Evolutionary conservation across 2,888 invertebrate species (phyloP), one percentile per base, ranked within the genome.

Genomic region (Tenthredo scrophulariae): DNA sequence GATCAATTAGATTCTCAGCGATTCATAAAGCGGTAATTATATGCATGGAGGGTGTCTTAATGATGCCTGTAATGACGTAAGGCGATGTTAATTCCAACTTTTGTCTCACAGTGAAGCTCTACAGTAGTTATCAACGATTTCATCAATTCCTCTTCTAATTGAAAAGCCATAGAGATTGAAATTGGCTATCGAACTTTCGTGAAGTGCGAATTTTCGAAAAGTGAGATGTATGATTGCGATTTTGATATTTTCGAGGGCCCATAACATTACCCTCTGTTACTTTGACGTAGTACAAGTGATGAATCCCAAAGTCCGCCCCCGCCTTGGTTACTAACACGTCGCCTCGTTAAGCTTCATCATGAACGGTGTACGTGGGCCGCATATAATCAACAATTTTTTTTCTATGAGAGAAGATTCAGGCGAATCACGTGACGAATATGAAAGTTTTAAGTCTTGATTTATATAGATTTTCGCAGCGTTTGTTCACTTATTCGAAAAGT

Each of bases 331-430:
- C 62, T 13, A 80, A 80, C 80, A 62, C 80, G 58, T 80, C 62
- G 58, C 37, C 80, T 80, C 80, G 80, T 80, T 80, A 80, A 80
- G 80, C 58, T 80, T 80, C 80, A 40, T 80, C 80, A 62, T 80
- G 62, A 80, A 62, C 80, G 80, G 62, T n/a, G 80, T 80, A 80
- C 80, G 80, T 62, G 80, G 40, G 50, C 37, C 40, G 80, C 80
- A 80, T 80, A 62, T 80, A 37, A 80, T 62, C 80, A 37, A 80
- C 37, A 50, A 37, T 58, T 79, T 62, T 58, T 80, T 77, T 58
- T 80, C 80, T 40, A 80, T 80, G 62, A 62, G 18, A 18, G 22
- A 80, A 80, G 80, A 80, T 62, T 80, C 9, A 62, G 40, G 62
- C 58, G 80, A 80, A 58, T 80, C 40, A 37, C 58, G 77, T 77